Base-by-base conservation (phyloP, 2,888 invertebrate species). In the Cephus spinipes region DNA sequence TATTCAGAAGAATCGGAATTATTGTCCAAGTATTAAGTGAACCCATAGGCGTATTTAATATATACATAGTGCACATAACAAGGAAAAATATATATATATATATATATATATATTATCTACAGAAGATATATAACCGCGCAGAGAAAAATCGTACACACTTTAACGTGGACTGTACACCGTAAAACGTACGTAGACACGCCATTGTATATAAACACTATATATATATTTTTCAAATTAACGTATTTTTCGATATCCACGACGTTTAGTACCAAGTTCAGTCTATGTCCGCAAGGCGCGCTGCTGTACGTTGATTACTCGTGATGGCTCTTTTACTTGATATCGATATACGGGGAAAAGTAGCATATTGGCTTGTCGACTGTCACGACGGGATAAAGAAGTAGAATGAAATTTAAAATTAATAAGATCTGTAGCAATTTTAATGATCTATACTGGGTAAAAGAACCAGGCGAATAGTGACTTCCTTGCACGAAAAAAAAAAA, bases 171-270 rank as follows among this genome's bases (percentile, higher is more conserved):
- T 40, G 40, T 40, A 40, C 6, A 40, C 6, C 40, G 15, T 4
- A 40, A 40, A 0, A 4, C 40, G 79, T 83, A 15, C 40, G 79
- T 83, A 81, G 6, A 32, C 12, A 33, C 33, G 23, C 71, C 71
- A 71, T 33, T 33, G 9, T n/a, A 82, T 77, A 82, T 77, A 83
- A 69, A 79, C 75, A 85, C 6, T 80, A 83, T 80, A 85, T 77
- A 84, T 79, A 79, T 75, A 80, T 85, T 83, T 84, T 84, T 84
- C 83, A 86, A 83, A 86, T 87, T 80, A 84, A 88, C 86, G 86
- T 88, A 86, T 88, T 87, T 89, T 87, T 88, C 85, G 83, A 89
- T 85, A 86, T 84, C 80, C 80, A 82, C 30, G 11, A 69, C 6
- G 11, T 71, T 11, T 71, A 30, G 12, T 32, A 71, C 40, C 9